Evolutionary conservation across 2,113 vertebrate species (phyloP), one percentile per base, ranked within the genome.

Genomic region (Stegastes partitus): DNA sequence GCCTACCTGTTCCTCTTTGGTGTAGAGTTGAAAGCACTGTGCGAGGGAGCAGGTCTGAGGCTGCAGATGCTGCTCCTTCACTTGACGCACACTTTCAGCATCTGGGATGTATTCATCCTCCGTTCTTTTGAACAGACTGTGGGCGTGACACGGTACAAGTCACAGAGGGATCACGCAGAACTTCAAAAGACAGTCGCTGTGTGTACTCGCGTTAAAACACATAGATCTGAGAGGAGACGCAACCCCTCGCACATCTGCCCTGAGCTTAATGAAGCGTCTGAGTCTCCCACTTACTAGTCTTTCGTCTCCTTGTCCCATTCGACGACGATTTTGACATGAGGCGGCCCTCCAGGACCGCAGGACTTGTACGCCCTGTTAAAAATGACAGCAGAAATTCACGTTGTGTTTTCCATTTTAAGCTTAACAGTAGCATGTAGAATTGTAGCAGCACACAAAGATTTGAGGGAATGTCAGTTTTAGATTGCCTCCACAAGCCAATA

Each of bases 281-380:
- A 28, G 49, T 77, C 50, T 82, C 23, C 59, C 85, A 96, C 97
- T 96, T 93, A 99, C 98, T 96, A 98, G 86, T 99, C 97, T 92
- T 98, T 99, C 16, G 98, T 99, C 89, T 99, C 98, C 81, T 97
- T 98, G 95, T 99, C 98, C 98, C 98, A 99, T 81, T 99, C 98
- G 21, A 99, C 97, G 21, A 99, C 97, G 50, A 99, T 93, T 89
- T 99, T 99, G 89, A 99, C 96, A 42, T 99, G 98, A 88, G 97
- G 96, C 0, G 97, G 96, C n/a, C 98, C 98, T 19, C 98, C 98
- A 11, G 96, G 95, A 58, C 97, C 97, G 53, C 97, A 99, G 0
- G 97, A 98, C 82, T 98, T 99, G 90, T 95, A 94, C 12, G 96
- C 95, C 90, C 97, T 98, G 85, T 56, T 69, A 55, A 71, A 56